Percentiles rank a stretch among this genome's conserved stretches.
Conservation (phyloP, 2,113 vertebrate species). For the Trogon melanurus region DNA sequence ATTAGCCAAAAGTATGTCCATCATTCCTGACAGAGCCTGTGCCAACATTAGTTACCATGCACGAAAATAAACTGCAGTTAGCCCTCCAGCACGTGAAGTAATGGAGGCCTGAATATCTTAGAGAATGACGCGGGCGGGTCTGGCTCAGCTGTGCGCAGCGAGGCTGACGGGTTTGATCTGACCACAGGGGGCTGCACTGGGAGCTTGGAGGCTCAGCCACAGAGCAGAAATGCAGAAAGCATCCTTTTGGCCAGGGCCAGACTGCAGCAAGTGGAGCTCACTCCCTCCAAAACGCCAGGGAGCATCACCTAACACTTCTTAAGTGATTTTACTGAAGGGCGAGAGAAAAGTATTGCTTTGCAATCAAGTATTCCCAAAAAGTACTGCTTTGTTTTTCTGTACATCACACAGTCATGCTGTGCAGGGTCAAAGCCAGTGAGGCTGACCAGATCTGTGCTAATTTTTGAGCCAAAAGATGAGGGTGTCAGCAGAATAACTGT, state of each 20-base stretch:
- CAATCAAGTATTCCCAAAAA: neutral
- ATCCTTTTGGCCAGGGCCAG: neutral
- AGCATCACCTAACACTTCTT: rapidly evolving
- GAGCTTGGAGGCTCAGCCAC: neutral
- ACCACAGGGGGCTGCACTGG: rapidly evolving
- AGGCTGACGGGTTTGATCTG: no score
- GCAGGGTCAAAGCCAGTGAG: neutral
- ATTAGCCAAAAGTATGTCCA: neutral
- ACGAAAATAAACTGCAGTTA: neutral
- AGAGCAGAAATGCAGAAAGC: neutral
- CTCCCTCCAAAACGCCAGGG: neutral
- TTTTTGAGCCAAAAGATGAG: neutral
- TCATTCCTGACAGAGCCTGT: neutral
- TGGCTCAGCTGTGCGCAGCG: rapidly evolving
- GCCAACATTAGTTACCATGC: neutral
- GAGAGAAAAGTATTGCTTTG: neutral
- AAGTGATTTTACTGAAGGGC: rapidly evolving
- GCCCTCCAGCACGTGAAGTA: neutral
- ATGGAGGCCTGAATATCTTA: rapidly evolving
- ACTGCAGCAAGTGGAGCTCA: neutral
- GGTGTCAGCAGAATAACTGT: neutral
- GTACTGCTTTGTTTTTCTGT: neutral
- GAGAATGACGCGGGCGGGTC: neutral
- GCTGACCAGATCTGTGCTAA: neutral
- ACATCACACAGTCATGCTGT: rapidly evolving